Conservation (phyloP, 2,113 vertebrate genomes). For the Pontoporia blainvillei region DNA sequence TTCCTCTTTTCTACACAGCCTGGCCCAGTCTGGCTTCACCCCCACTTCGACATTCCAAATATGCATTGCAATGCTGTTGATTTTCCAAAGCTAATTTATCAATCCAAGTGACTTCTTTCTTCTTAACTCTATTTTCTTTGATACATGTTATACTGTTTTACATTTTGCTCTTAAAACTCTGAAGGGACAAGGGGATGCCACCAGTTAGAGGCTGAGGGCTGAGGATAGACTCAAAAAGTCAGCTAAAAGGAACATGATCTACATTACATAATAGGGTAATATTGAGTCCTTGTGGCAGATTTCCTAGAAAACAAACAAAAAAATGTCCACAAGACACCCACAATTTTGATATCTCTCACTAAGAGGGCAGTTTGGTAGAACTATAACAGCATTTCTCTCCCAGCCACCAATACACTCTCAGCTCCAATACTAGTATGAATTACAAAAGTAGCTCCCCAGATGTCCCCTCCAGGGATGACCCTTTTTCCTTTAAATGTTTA, state of each 20-base stretch:
- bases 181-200: neutral
- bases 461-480: neutral
- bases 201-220: neutral
- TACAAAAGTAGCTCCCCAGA: neutral
- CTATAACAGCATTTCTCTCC: neutral
- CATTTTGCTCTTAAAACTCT: neutral
- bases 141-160: neutral
- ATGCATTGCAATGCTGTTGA: neutral
- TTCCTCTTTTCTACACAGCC: neutral
- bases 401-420: neutral
- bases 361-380: neutral
- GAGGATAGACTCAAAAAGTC: neutral
- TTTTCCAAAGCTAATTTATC: neutral
- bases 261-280: neutral
- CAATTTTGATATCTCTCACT: neutral
- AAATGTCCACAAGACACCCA: neutral
- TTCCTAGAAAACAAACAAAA: neutral
- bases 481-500: neutral
- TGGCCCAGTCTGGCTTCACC: neutral
- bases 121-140: neutral
- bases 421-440: neutral
- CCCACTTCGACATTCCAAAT: neutral
- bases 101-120: neutral
- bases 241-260: neutral
- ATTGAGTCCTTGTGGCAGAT: neutral